These are phyloP conservation scores for Chaetorhynchus papuensis DNA, from an alignment of 2,113 vertebrate genomes.

Conservation along the genomic window DNA sequence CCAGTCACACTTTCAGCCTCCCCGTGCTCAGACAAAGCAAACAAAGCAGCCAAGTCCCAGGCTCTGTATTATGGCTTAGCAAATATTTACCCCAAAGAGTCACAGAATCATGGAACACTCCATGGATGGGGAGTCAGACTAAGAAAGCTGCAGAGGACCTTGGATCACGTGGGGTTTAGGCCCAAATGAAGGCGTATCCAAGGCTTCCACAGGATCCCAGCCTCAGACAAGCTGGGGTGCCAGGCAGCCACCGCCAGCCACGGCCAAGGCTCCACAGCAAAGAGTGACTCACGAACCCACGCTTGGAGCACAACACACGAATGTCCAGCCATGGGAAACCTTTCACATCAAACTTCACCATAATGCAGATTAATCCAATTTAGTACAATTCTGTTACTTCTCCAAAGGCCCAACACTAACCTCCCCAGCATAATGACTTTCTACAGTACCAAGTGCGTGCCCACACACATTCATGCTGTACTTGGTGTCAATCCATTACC, in stretches of 20 bases:
- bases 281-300: accelerated
- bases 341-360: background rate
- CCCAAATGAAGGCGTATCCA: background rate
- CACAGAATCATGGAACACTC: background rate
- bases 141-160: background rate
- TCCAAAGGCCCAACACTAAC: background rate
- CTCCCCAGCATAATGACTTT: background rate
- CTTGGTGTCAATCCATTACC: background rate
- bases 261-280: background rate
- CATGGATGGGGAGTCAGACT: background rate
- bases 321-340: background rate
- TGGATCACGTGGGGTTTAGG: background rate
- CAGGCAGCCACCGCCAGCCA: background rate
- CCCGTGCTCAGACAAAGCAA: background rate
- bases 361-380: background rate
- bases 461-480: background rate
- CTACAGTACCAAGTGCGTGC: accelerated
- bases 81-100: background rate
- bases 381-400: background rate
- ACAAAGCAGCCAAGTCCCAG: background rate
- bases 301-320: background rate
- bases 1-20: background rate
- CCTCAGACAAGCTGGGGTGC: background rate
- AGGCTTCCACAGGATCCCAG: background rate
- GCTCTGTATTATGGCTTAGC: background rate